Percentiles rank a stretch among this genome's conserved stretches.
Evolutionary conservation across 2,888 invertebrate species (phyloP).

Genomic region (Scrobipalpa costella): DNA sequence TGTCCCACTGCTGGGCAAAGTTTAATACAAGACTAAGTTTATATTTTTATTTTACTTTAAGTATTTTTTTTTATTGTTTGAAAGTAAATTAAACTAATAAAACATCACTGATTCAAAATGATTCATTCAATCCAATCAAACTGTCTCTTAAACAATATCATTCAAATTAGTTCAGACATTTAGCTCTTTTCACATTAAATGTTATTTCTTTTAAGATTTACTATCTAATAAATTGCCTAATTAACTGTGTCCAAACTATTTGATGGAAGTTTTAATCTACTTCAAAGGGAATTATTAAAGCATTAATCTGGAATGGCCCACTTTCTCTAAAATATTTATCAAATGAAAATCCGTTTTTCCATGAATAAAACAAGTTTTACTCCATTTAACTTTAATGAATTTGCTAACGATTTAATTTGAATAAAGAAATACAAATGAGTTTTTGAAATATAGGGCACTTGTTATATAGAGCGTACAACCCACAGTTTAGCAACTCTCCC

Average conservation of each 20-base stretch:
- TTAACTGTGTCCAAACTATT: constrained; percentile 7
- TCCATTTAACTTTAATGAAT: too few species aligned
- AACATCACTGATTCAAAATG: not conserved
- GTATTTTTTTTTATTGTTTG: too few species aligned
- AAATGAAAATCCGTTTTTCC: not conserved
- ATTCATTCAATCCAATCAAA: not conserved
- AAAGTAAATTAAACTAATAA: too few species aligned
- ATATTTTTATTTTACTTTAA: too few species aligned
- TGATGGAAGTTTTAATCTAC: not conserved
- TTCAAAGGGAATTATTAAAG: not conserved
- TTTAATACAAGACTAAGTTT: too few species aligned
- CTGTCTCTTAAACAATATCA: not conserved
- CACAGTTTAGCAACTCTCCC: too few species aligned
- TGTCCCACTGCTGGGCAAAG: too few species aligned
- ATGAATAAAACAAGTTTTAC: not conserved
- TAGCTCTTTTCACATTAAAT: not conserved
- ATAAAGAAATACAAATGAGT: too few species aligned
- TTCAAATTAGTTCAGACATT: not conserved
- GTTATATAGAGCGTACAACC: too few species aligned
- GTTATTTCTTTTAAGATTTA: constrained; percentile 3
- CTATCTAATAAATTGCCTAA: not conserved
- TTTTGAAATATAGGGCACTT: too few species aligned
- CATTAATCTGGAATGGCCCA: not conserved
- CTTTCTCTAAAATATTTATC: not conserved
- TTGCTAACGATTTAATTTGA: too few species aligned